Conservation (phyloP, 2,797 vertebrate species). For the Dipus sagitta region DNA sequence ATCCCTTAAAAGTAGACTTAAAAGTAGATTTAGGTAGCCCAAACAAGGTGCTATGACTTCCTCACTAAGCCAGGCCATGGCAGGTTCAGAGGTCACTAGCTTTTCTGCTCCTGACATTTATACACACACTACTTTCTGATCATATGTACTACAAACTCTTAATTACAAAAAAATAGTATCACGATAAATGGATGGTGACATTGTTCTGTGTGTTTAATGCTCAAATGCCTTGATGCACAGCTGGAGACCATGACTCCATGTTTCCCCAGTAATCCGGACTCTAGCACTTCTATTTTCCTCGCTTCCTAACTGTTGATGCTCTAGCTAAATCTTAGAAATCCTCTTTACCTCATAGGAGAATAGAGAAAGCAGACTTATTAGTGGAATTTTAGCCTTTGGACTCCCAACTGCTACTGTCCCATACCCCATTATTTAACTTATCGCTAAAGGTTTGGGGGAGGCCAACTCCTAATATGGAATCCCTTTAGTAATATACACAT, state of each 20-base stretch:
- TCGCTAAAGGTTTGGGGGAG: not conserved
- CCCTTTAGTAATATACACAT: not conserved
- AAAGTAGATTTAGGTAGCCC: not conserved
- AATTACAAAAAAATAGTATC: not conserved
- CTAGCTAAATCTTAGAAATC: not conserved
- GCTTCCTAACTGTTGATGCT: not conserved
- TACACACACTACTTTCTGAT: not conserved
- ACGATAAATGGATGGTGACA: not conserved
- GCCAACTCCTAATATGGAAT: not conserved
- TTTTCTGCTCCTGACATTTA: conserved; percentile 32
- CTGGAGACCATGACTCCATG: not conserved
- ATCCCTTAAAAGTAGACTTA: conserved; percentile 15
- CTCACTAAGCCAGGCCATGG: not conserved
- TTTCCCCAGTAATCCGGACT: not conserved
- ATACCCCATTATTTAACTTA: not conserved
- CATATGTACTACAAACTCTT: not conserved
- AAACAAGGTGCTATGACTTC: not conserved
- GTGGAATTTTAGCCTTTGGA: not conserved
- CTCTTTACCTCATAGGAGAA: not conserved
- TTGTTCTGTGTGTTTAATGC: not conserved
- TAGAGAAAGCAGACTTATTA: not conserved
- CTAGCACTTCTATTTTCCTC: not conserved
- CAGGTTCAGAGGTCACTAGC: not conserved
- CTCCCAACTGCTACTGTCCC: not conserved
- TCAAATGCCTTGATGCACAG: not conserved